These are phyloP conservation scores for Aphelinus atriplicis DNA, from an alignment of 1,140 invertebrate genomes.

Conservation along the genomic window DNA sequence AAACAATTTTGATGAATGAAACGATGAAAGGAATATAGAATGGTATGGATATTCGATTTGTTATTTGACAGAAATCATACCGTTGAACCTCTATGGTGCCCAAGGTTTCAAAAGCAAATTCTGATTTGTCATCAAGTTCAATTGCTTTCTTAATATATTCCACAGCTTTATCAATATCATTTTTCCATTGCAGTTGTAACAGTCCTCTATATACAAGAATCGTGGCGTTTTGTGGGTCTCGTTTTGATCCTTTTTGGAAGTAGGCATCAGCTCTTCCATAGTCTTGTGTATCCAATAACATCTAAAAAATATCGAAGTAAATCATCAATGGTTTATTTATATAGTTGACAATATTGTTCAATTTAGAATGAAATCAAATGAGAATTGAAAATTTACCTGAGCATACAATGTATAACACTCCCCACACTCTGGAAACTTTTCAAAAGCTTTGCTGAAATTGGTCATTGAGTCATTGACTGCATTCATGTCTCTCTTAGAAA, in stretches of 20 bases:
- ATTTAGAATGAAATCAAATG: not conserved
- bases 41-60: too few relatives aligned
- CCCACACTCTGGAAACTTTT: slow-evolving; percentile 83
- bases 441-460: slow-evolving; percentile 79
- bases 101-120: slow-evolving; percentile 94
- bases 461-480: slow-evolving; percentile 72
- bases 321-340: not conserved
- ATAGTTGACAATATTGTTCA: slow-evolving; percentile 2
- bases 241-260: slow-evolving; percentile 82
- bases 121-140: slow-evolving; percentile 89
- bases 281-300: slow-evolving; percentile 82
- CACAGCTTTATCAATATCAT: slow-evolving; percentile 82
- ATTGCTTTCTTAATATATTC: slow-evolving; percentile 84
- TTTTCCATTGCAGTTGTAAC: slow-evolving; percentile 83
- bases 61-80: slow-evolving; percentile 61
- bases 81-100: slow-evolving; percentile 94
- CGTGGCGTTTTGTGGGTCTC: slow-evolving; percentile 87
- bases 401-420: slow-evolving; percentile 87
- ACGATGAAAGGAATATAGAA: not conserved
- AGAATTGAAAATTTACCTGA: slow-evolving; percentile 69
- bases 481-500: slow-evolving; percentile 66
- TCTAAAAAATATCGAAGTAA: slow-evolving; percentile 56
- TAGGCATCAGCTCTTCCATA: slow-evolving; percentile 83
- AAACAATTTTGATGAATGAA: too few relatives aligned
- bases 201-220: slow-evolving; percentile 89